A percentile compares a stretch with the other conserved stretches of the same genome.
Evolutionary conservation across 2,797 vertebrate species (phyloP).

Genomic region (Enteromius trimaculatus): DNA sequence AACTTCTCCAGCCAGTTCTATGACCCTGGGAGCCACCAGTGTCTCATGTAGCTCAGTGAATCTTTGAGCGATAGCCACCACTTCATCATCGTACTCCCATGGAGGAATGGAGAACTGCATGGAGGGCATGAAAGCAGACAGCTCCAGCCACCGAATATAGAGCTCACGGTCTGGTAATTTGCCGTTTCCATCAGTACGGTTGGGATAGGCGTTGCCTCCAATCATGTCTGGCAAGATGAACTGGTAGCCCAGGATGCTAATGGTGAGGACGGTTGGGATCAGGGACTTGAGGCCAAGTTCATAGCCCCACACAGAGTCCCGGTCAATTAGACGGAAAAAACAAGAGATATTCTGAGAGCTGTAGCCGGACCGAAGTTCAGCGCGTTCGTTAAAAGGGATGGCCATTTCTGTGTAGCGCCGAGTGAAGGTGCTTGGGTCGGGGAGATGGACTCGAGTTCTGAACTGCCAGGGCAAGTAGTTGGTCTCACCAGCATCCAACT

Average conservation of each 20-base stretch:
- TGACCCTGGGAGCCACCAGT: conserved; percentile 88
- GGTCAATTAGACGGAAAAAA: conserved; percentile 95
- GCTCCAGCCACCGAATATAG: conserved; percentile 96
- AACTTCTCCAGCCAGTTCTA: conserved; percentile 90
- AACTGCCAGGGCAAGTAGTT: conserved; percentile 92
- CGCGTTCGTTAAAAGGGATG: conserved; percentile 85
- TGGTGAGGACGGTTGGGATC: conserved; percentile 90
- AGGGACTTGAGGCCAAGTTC: conserved; percentile 94
- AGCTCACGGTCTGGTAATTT: conserved; percentile 89
- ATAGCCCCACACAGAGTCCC: conserved; percentile 95
- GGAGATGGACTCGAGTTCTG: conserved; percentile 82
- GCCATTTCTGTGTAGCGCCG: conserved; percentile 91
- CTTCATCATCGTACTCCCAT: conserved; percentile 91
- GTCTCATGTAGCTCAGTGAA: conserved; percentile 89
- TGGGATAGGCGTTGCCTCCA: conserved; percentile 84
- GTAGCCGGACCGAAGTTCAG: conserved; percentile 88
- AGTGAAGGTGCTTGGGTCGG: conserved; percentile 91
- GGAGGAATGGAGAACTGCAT: conserved; percentile 98
- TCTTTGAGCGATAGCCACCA: conserved; percentile 90
- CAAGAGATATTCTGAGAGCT: conserved; percentile 97
- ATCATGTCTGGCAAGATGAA: conserved; percentile 92
- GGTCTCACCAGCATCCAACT: conserved; percentile 94
- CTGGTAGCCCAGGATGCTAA: conserved; percentile 89
- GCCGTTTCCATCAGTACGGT: conserved; percentile 74
- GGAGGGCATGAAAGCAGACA: conserved; percentile 95